Conservation (phyloP, 2,113 vertebrate species). For the Trematocara stigmaticum region DNA sequence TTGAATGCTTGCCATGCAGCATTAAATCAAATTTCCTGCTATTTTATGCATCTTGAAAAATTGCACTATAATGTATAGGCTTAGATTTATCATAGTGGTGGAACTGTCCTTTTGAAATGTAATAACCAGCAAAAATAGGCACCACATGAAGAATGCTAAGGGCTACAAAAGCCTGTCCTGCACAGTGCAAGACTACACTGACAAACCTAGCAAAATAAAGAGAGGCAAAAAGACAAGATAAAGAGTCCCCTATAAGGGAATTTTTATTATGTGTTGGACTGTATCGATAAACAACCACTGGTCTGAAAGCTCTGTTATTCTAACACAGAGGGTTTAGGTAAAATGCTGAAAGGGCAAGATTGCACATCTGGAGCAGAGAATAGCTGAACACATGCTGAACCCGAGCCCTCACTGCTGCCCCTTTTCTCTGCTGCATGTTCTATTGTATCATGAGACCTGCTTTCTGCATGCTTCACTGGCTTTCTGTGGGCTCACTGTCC, state of each 20-base stretch:
- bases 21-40: not conserved
- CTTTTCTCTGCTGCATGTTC: slow-evolving; percentile 56
- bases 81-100: not conserved
- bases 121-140: not conserved
- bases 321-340: slow-evolving; percentile 23
- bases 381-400: slow-evolving; percentile 11
- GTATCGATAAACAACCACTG: not conserved
- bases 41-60: not conserved
- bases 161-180: not conserved
- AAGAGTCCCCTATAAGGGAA: not conserved
- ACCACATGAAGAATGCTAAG: not conserved
- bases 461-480: slow-evolving; percentile 57
- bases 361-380: slow-evolving; percentile 43
- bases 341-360: slow-evolving; percentile 36
- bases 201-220: not conserved
- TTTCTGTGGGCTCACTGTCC: slow-evolving; percentile 68
- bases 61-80: not conserved
- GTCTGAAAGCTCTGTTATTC: not conserved
- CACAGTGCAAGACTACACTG: not conserved
- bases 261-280: not conserved
- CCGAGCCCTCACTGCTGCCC: slow-evolving; percentile 8
- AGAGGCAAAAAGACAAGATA: not conserved
- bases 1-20: not conserved
- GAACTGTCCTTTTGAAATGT: not conserved
- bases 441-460: slow-evolving; percentile 19